Percentiles rank a stretch among this genome's conserved stretches.
Conservation (phyloP, 1,140 invertebrate genomes). For the Glossosoma conforme region DNA sequence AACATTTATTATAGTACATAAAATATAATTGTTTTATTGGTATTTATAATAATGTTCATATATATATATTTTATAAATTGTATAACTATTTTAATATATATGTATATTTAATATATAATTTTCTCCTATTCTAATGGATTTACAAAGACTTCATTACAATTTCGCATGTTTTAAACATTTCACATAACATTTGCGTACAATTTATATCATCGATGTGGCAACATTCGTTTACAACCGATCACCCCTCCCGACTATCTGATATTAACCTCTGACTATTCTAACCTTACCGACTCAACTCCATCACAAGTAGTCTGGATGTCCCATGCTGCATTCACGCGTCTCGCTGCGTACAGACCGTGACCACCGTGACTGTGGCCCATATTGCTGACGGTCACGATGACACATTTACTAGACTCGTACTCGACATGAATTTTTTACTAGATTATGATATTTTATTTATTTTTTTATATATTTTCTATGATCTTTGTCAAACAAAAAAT, state of each 20-base stretch:
- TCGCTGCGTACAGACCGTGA: not conserved
- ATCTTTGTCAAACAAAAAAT: slow-evolving; percentile 15
- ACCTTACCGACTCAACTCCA: no score
- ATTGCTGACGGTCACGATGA: slow-evolving; percentile 19
- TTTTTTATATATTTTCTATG: not conserved
- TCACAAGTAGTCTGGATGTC: no score
- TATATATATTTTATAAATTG: slow-evolving; percentile 29
- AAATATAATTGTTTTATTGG: slow-evolving; percentile 54
- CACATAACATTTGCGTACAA: slow-evolving; percentile 7
- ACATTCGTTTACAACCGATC: slow-evolving; percentile 19
- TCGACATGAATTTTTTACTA: slow-evolving; percentile 12
- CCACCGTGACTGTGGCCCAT: not conserved
- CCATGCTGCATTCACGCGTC: slow-evolving; percentile 4
- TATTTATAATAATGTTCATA: slow-evolving; percentile 43
- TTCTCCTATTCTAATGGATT: slow-evolving; percentile 26
- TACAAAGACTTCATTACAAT: slow-evolving; percentile 26
- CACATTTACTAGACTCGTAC: slow-evolving; percentile 22
- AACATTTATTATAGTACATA: slow-evolving; percentile 42
- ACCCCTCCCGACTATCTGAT: no score
- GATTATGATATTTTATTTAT: slow-evolving; percentile 15
- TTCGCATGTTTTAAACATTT: slow-evolving; percentile 22
- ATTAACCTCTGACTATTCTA: no score
- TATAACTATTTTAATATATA: slow-evolving; percentile 28
- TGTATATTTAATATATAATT: slow-evolving; percentile 23
- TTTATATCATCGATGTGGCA: slow-evolving; percentile 25